Evolutionary conservation across 2,888 invertebrate species (phyloP).

Genomic region (Coelogynopora nodosa): DNA sequence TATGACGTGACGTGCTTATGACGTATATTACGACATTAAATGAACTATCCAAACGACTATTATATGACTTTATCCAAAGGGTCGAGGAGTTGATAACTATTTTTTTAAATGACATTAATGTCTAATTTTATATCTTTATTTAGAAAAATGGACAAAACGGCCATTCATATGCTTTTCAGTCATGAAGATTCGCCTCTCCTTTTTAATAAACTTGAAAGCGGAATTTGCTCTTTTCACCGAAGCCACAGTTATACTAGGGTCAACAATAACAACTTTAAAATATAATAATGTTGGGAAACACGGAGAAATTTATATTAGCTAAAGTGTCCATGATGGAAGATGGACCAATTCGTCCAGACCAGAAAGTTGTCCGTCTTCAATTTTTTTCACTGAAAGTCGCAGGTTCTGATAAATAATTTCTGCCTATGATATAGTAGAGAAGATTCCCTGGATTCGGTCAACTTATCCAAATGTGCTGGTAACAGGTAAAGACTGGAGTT

Average conservation of each 20-base stretch:
- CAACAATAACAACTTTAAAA: neutral
- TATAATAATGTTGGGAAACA: neutral
- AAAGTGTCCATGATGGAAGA: neutral
- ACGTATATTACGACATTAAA: neutral
- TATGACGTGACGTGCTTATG: neutral
- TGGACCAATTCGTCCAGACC: neutral
- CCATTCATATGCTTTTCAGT: neutral
- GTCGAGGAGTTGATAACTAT: neutral
- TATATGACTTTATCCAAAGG: neutral
- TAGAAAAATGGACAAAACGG: no score
- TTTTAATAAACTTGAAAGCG: neutral
- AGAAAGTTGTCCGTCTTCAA: neutral
- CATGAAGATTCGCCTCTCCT: neutral
- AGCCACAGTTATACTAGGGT: neutral
- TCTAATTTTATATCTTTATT: neutral
- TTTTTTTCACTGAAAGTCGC: neutral
- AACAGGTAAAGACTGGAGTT: neutral
- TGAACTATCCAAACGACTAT: no score
- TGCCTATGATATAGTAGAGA: neutral
- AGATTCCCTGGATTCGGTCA: neutral
- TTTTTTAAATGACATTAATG: neutral
- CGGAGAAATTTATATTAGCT: neutral
- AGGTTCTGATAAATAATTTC: neutral
- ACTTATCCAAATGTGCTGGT: neutral
- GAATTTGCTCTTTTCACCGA: neutral